A percentile compares a stretch with the other conserved stretches of the same genome.
Evolutionary conservation across 1,140 invertebrate species (phyloP).

Genomic region (Listronotus bonariensis): DNA sequence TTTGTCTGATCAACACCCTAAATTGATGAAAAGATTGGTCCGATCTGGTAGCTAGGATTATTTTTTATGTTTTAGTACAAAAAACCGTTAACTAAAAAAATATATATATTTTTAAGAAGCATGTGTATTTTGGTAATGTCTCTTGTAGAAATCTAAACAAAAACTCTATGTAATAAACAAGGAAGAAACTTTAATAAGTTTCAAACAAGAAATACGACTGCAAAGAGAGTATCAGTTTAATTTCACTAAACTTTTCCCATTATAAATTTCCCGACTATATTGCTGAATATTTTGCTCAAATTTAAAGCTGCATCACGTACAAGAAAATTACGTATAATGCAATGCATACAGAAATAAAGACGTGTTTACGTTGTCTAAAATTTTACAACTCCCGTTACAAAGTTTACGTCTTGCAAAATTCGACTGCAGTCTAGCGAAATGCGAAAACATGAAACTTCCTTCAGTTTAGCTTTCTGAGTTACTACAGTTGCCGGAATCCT

Average conservation of each 20-base stretch:
- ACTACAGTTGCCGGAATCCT: background rate
- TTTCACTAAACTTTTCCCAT: conserved; percentile 27
- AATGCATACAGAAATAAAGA: conserved; percentile 31
- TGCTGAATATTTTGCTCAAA: conserved; percentile 29
- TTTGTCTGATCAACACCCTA: no score
- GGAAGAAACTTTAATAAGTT: conserved; percentile 26
- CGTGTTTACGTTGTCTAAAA: conserved; percentile 29
- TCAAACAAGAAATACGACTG: conserved; percentile 15
- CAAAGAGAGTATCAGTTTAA: conserved; percentile 6
- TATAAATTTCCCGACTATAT: conserved; percentile 18
- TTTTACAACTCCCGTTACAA: conserved; percentile 16
- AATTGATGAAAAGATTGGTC: no score
- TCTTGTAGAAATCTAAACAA: no score
- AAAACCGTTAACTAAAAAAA: no score
- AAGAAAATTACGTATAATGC: conserved; percentile 30
- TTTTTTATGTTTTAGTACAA: no score
- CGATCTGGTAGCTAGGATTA: no score
- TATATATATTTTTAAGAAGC: no score
- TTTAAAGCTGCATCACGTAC: conserved; percentile 20
- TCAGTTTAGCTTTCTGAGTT: background rate
- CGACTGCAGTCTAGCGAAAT: conserved; percentile 11
- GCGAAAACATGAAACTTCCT: conserved; percentile 8
- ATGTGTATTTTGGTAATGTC: no score
- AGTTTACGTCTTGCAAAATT: conserved; percentile 23
- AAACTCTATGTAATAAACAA: background rate